Evolutionary conservation across 1,140 invertebrate species (phyloP), one percentile per base, ranked within the genome.

Genomic region (Oryctes rhinoceros): DNA sequence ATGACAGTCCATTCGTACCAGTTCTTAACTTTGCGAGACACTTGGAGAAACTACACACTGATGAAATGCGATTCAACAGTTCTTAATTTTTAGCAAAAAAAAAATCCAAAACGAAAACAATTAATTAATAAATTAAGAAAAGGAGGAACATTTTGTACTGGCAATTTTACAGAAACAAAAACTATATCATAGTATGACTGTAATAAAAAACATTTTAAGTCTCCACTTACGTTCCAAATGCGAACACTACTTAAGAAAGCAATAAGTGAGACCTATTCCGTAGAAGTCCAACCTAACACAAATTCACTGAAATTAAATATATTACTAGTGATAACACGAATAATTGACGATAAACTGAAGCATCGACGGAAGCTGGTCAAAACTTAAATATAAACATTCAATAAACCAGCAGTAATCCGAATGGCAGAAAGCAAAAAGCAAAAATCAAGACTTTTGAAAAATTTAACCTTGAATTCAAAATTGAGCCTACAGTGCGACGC

Each of bases 291-390:
- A 53, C 83, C 80, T 79, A 39, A 62, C 47, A 49, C 80, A 48
- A 20, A 67, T 6, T 79, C 82, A 4, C 76, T 84, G 81, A 75
- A 24, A 3, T 79, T 87, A 82, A 82, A 82, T 49, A 83, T 85
- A 44, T 71, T 87, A 20, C 83, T 83, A 82, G 84, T 82, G 53
- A 67, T 84, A 30, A 86, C 85, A 48, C 80, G 85, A 74, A 7
- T 85, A 30, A 79, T 87, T 13, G 78, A 84, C 39, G 81, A 82
- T 71, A 81, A 80, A 85, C 71, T 83, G 85, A 86, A 80, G 81
- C 86, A 7, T 87, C 86, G 13, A 85, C 47, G 30, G 82, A 85
- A 48, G 83, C 84, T 20, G 62, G 18, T 20, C 82, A 79, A 48
- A 78, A 84, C 78, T 59, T 85, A 79, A 1, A 80, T 11, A 82